phyloP scores from a whole-genome alignment of 2,888 invertebrate genomes.

The Drosophila niveifrons region DNA sequence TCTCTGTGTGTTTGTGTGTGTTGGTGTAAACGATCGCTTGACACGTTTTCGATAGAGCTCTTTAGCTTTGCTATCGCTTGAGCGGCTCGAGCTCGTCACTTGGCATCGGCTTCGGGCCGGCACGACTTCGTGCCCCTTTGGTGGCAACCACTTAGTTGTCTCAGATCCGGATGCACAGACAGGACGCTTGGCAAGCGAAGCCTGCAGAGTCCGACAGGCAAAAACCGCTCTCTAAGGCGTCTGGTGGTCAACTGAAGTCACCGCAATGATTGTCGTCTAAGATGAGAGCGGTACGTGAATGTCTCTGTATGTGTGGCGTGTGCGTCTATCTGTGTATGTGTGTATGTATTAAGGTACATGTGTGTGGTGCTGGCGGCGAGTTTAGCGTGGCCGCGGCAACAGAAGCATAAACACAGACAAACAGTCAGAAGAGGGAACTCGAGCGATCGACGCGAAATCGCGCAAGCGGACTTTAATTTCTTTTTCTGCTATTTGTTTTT shows the following conservation, averaged over 20 bases:
- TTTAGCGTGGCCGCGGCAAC: background rate
- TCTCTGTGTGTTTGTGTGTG: conserved; percentile 1
- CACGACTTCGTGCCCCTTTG: conserved; percentile 3
- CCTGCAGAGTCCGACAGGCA: background rate
- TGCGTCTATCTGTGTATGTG: conserved; percentile 1
- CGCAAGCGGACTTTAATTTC: conserved; percentile 45
- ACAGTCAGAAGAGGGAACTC: conserved; percentile 65
- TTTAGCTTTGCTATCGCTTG: background rate
- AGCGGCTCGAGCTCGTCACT: background rate
- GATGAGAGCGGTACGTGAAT: background rate
- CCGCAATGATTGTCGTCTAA: background rate
- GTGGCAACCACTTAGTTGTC: background rate
- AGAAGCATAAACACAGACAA: conserved; percentile 21
- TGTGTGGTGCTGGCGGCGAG: background rate
- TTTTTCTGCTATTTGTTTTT: conserved; percentile 20
- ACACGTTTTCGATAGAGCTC: conserved; percentile 12
- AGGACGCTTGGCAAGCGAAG: background rate
- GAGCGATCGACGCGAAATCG: conserved; percentile 65
- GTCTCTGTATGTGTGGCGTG: background rate
- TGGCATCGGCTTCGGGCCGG: background rate
- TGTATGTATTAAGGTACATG: conserved; percentile 1
- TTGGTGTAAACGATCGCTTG: conserved; percentile 2
- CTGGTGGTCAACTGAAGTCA: conserved; percentile 3
- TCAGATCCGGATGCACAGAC: background rate
- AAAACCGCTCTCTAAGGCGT: background rate